Base-by-base conservation (phyloP, 2,113 vertebrate species). In the Rostratula benghalensis region DNA sequence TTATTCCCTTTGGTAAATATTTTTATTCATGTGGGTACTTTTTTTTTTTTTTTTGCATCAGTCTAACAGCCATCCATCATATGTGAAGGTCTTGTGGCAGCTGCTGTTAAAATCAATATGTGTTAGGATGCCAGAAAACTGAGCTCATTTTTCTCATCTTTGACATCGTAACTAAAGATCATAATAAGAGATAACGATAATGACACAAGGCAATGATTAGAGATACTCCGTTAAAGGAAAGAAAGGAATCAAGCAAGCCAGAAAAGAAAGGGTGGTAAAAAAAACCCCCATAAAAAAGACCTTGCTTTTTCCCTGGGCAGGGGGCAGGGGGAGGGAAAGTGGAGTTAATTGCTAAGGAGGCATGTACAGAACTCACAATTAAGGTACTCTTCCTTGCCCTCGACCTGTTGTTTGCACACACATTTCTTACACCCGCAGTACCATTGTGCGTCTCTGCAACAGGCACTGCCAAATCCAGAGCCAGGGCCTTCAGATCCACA, bases 111-210 rank as follows among this genome's bases (percentile, higher is more conserved):
- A 95, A 96, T 95, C 95, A 93, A 94, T 94, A 93, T 31, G 69
- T 65, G 92, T 84, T 87, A 92, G 80, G 80, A 96, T 92, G 70
- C 95, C 79, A 88, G 93, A 94, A 95, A 78, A 95, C 93, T 80
- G 87, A 92, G 79, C 73, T 96, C 87, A 84, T 96, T 96, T 96
- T 91, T 96, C 95, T 96, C 81, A 27, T 83, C 82, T 94, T 95
- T 89, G 84, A 86, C 94, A 92, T 88, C 22, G 54, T 89, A 96
- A 95, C 89, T 95, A 95, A 97, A 97, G 95, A 93, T 92, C 73
- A 84, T 95, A 95, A 96, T 95, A 93, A 93, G 90, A 94, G 59
- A 89, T 90, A 91, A 94, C 51, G 89, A 92, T 89, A 93, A 92
- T 71, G 89, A 95, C 1, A 3, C 77, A 87, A 90, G 70, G 69